A percentile compares a stretch with the other conserved stretches of the same genome.
Conservation (phyloP, 1,140 invertebrate species). For the Ridgeia piscesae region DNA sequence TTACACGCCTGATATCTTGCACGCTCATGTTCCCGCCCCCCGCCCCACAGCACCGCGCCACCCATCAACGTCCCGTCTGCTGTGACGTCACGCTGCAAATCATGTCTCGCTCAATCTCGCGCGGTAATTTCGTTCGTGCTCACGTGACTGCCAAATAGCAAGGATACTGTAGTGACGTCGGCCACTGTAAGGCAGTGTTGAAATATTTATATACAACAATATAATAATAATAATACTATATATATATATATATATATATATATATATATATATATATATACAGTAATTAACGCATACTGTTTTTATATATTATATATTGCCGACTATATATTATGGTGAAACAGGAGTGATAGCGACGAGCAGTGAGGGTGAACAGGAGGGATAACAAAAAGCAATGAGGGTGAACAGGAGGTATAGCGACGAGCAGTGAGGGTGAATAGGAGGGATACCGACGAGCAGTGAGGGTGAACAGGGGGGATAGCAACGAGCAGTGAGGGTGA, state of each 20-base stretch:
- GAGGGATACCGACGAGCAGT: too few relatives aligned
- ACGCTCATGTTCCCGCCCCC: neutral
- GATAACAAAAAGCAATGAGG: too few relatives aligned
- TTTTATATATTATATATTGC: too few relatives aligned
- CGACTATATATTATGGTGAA: too few relatives aligned
- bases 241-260: conserved; percentile 18
- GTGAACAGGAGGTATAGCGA: too few relatives aligned
- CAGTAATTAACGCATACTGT: too few relatives aligned
- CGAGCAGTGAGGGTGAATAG: too few relatives aligned
- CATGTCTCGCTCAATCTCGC: neutral
- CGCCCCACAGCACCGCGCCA: neutral
- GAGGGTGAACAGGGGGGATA: too few relatives aligned
- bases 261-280: neutral
- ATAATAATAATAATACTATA: conserved; percentile 3
- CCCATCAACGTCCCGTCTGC: neutral
- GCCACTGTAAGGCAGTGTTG: neutral
- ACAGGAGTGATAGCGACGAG: too few relatives aligned
- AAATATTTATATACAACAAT: neutral
- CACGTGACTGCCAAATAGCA: neutral
- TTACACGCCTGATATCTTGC: neutral
- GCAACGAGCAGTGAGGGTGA: too few relatives aligned
- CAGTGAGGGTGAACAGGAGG: too few relatives aligned
- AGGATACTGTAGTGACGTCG: neutral
- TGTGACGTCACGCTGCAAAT: neutral
- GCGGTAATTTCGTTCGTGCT: too few relatives aligned